Percentiles rank a stretch among this genome's conserved stretches.
phyloP scores from a whole-genome alignment of 2,888 invertebrate genomes.

The Thymelicus acteon region DNA sequence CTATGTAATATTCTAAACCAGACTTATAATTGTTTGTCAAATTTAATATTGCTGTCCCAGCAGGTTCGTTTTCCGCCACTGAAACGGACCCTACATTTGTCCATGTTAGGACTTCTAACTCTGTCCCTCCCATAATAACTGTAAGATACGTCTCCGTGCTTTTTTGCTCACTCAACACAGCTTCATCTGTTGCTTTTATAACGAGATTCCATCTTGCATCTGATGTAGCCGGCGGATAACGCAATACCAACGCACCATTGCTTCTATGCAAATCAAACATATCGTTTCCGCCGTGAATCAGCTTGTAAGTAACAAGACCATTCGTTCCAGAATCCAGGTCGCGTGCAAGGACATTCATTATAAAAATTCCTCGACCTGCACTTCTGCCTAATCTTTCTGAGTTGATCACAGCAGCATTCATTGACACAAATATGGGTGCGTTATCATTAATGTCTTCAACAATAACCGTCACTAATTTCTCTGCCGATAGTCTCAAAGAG shows the following conservation, averaged over 20 bases:
- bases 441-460: slow-evolving; percentile 98
- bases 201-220: slow-evolving; percentile 93
- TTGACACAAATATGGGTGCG: slow-evolving; percentile 94
- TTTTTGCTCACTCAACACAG: slow-evolving; percentile 93
- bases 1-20: slow-evolving; percentile 95
- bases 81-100: slow-evolving; percentile 89
- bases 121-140: slow-evolving; percentile 88
- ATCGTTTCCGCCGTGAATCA: slow-evolving; percentile 91
- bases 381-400: slow-evolving; percentile 77
- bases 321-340: slow-evolving; percentile 97
- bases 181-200: slow-evolving; percentile 96
- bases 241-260: slow-evolving; percentile 89
- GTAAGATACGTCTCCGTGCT: slow-evolving; percentile 95
- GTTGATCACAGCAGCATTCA: slow-evolving; percentile 95
- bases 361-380: slow-evolving; percentile 85
- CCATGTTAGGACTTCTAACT: slow-evolving; percentile 85
- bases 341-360: slow-evolving; percentile 92
- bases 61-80: slow-evolving; percentile 95
- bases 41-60: slow-evolving; percentile 93
- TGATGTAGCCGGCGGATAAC: slow-evolving; percentile 83
- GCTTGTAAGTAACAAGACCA: slow-evolving; percentile 95
- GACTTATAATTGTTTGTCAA: slow-evolving; percentile 89
- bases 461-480: slow-evolving; percentile 95
- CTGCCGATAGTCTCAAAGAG: slow-evolving; percentile 90
- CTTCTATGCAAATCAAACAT: slow-evolving; percentile 92